These are phyloP conservation scores for Caenorhabditis japonica DNA, from an alignment of 2,888 invertebrate genomes.

Conservation along the genomic window DNA sequence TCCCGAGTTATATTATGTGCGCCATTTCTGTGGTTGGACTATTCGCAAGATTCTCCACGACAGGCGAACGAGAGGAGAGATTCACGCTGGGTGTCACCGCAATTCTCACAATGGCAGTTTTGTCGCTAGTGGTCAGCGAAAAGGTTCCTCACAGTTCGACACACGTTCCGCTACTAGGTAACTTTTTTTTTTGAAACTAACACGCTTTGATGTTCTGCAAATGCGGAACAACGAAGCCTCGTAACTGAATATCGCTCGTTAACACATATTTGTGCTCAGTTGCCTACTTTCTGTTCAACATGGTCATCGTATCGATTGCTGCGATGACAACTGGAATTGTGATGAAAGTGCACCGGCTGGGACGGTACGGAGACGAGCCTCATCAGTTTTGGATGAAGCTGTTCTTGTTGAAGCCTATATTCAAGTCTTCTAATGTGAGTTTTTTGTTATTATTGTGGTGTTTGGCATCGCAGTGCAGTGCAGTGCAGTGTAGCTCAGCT, in stretches of 20 bases:
- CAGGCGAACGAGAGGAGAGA: slow-evolving; percentile 70
- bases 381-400: slow-evolving; percentile 59
- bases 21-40: slow-evolving; percentile 74
- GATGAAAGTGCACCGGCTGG: slow-evolving; percentile 70
- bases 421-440: slow-evolving; percentile 19
- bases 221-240: too few species aligned
- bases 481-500: too few species aligned
- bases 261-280: slow-evolving; percentile 57
- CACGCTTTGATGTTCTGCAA: too few species aligned
- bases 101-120: slow-evolving; percentile 75
- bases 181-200: slow-evolving; percentile 3
- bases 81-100: slow-evolving; percentile 75
- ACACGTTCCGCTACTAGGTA: slow-evolving; percentile 72
- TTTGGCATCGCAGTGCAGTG: too few species aligned
- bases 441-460: too few species aligned
- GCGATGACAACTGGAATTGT: slow-evolving; percentile 73
- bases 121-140: slow-evolving; percentile 74
- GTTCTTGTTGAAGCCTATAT: slow-evolving; percentile 58
- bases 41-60: slow-evolving; percentile 73
- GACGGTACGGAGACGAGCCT: slow-evolving; percentile 69
- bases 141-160: slow-evolving; percentile 75
- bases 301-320: slow-evolving; percentile 72
- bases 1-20: slow-evolving; percentile 74
- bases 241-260: not conserved
- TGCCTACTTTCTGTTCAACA: slow-evolving; percentile 75